These are phyloP conservation scores for Lochmaea crataegi DNA, from an alignment of 2,888 invertebrate species.

Conservation along the genomic window DNA sequence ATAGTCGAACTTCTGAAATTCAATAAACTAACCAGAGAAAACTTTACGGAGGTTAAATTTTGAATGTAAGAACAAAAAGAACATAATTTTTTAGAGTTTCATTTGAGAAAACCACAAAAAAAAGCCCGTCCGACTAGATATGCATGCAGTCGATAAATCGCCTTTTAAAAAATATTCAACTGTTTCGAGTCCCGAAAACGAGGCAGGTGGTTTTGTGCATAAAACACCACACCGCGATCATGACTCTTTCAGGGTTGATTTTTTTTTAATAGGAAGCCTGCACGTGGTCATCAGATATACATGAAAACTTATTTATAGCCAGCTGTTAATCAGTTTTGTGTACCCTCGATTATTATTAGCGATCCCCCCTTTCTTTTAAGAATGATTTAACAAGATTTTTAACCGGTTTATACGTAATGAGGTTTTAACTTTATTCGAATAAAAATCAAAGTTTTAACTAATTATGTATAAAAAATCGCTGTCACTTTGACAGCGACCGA, in stretches of 20 bases:
- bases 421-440: too few species aligned
- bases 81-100: too few species aligned
- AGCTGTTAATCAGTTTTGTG: conserved; percentile 39
- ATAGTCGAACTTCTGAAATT: conserved; percentile 7
- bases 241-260: conserved; percentile 17
- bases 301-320: conserved; percentile 20
- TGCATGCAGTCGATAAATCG: too few species aligned
- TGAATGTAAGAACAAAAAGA: too few species aligned
- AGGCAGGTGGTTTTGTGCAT: conserved; percentile 13
- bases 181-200: not conserved
- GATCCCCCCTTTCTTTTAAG: conserved; percentile 14
- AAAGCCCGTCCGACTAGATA: too few species aligned
- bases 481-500: too few species aligned
- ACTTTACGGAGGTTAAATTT: not conserved
- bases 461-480: too few species aligned
- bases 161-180: not conserved
- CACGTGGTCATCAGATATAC: conserved; percentile 34
- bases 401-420: too few species aligned
- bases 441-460: too few species aligned
- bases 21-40: not conserved
- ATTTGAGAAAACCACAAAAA: too few species aligned
- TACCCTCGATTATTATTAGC: conserved; percentile 14
- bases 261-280: conserved; percentile 33
- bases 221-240: too few species aligned
- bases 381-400: conserved; percentile 31